Evolutionary conservation across 2,888 invertebrate species (phyloP).

Genomic region (Microplitis deprimator): DNA sequence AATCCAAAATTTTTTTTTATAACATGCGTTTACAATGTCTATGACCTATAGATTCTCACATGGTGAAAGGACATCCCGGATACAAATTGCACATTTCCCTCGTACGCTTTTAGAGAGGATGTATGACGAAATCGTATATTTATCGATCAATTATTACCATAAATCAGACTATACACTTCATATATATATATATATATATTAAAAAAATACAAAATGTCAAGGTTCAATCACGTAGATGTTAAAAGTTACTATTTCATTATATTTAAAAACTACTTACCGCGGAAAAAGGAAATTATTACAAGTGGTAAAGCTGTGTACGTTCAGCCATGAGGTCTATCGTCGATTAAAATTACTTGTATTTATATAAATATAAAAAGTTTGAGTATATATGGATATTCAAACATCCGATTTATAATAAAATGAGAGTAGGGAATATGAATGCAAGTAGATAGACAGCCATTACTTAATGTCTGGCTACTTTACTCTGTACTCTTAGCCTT

Average conservation of each 20-base stretch:
- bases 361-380: too few relatives aligned
- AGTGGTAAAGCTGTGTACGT: constrained; percentile 16
- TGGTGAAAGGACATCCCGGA: constrained; percentile 39
- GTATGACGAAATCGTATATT: constrained; percentile 29
- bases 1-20: too few relatives aligned
- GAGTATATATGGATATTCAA: not conserved
- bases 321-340: constrained; percentile 7
- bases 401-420: not conserved
- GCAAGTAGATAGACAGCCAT: constrained; percentile 31
- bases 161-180: constrained; percentile 10
- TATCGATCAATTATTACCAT: constrained; percentile 29
- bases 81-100: constrained; percentile 37
- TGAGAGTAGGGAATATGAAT: not conserved
- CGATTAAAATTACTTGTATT: too few relatives aligned
- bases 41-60: constrained; percentile 14
- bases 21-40: not conserved
- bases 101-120: constrained; percentile 2
- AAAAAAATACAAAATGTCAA: constrained; percentile 29
- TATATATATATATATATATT: not conserved
- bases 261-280: not conserved
- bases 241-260: not conserved
- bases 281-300: not conserved
- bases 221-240: constrained; percentile 18
- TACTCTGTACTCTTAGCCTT: constrained; percentile 38
- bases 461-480: constrained; percentile 42